These are phyloP conservation scores for Eubucco bourcierii DNA, from an alignment of 2,113 vertebrate genomes.

Conservation along the genomic window DNA sequence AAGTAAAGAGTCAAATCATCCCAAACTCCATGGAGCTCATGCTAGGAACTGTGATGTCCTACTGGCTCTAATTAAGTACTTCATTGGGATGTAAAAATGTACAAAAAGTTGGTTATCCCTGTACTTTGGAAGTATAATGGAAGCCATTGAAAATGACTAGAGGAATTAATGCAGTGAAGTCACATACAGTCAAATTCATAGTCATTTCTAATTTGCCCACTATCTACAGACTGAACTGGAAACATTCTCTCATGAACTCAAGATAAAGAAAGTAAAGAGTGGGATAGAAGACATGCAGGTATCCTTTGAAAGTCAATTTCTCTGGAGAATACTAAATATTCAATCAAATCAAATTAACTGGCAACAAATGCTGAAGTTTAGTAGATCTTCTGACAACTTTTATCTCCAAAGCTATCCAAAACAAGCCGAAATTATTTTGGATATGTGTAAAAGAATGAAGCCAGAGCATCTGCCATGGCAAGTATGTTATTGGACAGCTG, in stretches of 20 bases:
- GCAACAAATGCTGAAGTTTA: not conserved
- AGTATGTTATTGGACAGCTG: not conserved
- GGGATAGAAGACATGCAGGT: not conserved
- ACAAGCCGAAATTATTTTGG: not conserved
- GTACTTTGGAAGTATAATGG: not conserved
- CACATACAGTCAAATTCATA: not conserved
- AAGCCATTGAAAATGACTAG: not conserved
- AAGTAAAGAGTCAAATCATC: not conserved
- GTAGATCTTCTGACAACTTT: not conserved
- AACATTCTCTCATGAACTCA: not conserved
- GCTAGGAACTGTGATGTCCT: not conserved
- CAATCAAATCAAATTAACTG: not conserved
- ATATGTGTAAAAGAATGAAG: not conserved
- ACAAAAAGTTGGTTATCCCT: not conserved
- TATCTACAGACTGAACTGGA: not conserved
- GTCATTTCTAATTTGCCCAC: not conserved
- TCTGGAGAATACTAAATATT: not conserved
- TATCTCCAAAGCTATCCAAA: not conserved
- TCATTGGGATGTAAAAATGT: not conserved
- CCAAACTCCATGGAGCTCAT: not conserved
- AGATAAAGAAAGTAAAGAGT: not conserved
- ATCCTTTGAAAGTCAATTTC: not conserved
- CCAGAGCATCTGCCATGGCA: not conserved
- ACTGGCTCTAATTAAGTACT: not conserved
- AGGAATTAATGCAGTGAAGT: not conserved